Base-by-base conservation (phyloP, 2,797 vertebrate species). In the Platyrinchus mystaceus region DNA sequence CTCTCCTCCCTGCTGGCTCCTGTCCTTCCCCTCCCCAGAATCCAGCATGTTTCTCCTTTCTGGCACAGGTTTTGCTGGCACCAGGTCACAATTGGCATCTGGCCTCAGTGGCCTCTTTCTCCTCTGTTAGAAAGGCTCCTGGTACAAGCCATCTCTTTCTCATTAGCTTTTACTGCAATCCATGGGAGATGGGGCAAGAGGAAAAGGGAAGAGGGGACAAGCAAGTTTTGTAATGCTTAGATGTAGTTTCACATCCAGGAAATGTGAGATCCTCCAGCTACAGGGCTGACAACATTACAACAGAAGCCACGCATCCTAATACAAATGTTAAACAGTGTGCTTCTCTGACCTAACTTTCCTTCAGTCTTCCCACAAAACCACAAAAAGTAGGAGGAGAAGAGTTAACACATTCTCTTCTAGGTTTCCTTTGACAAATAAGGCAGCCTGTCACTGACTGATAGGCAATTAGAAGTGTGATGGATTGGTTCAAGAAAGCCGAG, bases 291-390 rank as follows among this genome's bases (percentile, higher is more conserved):
- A 91, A 60, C 66, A 82, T 79, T 8, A 2, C 69, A 94, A 67
- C 89, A 81, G 55, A 92, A 94, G 80, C 67, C 66, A 64, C 0
- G 0, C 30, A 76, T 84, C 67, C 89, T 79, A 69, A 88, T 86
- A 92, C 41, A 63, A 86, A 75, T 90, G 82, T 90, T 83, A 78
- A 80, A 90, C 58, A 85, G 34, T 5, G 1, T 59, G 52, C 47
- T 92, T 82, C 84, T 93, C 32, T 59, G 44, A 93, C 87, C 82
- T 88, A 88, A 85, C 15, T 91, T 92, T 71, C 55, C 79, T 89
- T 85, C 67, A 79, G 55, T 55, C 91, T 94, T 91, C 87, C 94
- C 92, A 94, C 89, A 94, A 95, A 96, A 94, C 94, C 94, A 91
- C 92, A 95, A 87, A 53, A 76, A 84, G 77, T 49, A 69, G 69